Percentiles rank a stretch among this genome's conserved stretches.
phyloP scores from a whole-genome alignment of 2,888 invertebrate genomes.

The Meandrusa payeni region DNA sequence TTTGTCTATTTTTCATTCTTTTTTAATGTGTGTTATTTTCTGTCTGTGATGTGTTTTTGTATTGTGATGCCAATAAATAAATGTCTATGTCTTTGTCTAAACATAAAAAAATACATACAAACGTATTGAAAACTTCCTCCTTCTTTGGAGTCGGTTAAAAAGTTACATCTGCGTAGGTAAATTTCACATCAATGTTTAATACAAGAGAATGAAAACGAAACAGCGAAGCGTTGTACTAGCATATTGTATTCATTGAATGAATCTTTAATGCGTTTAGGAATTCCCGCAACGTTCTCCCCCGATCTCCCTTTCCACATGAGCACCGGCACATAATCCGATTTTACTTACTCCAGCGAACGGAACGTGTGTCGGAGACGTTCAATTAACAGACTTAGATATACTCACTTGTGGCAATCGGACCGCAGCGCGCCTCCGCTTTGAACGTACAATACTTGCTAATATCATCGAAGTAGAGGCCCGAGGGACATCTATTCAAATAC shows the following conservation, averaged over 20 bases:
- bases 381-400: constrained; percentile 35
- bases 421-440: constrained; percentile 93
- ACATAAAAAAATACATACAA: too few species aligned
- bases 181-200: not conserved
- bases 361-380: constrained; percentile 24
- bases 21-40: too few species aligned
- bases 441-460: constrained; percentile 94
- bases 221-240: constrained; percentile 18
- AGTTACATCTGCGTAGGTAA: constrained; percentile 2
- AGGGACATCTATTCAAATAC: constrained; percentile 93
- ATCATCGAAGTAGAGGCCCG: constrained; percentile 94
- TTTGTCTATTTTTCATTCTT: too few species aligned
- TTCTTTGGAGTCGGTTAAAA: too few species aligned
- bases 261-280: constrained; percentile 24
- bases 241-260: constrained; percentile 23
- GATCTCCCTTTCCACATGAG: constrained; percentile 19
- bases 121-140: too few species aligned
- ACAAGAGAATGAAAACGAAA: constrained; percentile 8
- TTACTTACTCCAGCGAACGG: constrained; percentile 22
- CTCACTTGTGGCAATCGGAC: constrained; percentile 93
- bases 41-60: too few species aligned
- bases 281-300: constrained; percentile 18
- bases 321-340: constrained; percentile 23
- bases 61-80: too few species aligned
- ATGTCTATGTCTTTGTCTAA: too few species aligned